Conservation (phyloP, 2,888 invertebrate species). For the Parnassius mnemosyne region DNA sequence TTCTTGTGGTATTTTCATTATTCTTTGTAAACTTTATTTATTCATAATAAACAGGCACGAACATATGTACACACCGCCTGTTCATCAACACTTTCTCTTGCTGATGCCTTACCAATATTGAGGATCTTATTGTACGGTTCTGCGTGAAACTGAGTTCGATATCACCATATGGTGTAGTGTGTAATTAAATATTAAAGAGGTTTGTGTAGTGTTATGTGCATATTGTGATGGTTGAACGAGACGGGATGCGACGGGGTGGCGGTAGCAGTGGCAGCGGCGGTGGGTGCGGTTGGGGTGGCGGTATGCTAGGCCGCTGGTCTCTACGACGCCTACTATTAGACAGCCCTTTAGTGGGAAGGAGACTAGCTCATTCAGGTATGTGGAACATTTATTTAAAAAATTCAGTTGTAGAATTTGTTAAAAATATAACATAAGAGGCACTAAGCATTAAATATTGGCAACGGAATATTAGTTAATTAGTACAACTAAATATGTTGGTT, state of each 20-base stretch:
- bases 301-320: conserved; percentile 82
- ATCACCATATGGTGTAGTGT: conserved; percentile 57
- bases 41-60: conserved; percentile 28
- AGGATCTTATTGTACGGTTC: conserved; percentile 54
- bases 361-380: conserved; percentile 78
- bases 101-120: conserved; percentile 59
- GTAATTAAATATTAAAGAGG: conserved; percentile 41
- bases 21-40: conserved; percentile 60
- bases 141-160: conserved; percentile 41
- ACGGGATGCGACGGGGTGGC: conserved; percentile 64
- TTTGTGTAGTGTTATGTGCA: conserved; percentile 55
- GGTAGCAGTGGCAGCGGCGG: conserved; percentile 45
- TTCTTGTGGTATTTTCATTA: conserved; percentile 46
- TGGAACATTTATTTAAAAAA: conserved; percentile 6
- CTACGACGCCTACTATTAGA: conserved; percentile 85
- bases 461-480: too few species aligned
- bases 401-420: too few species aligned
- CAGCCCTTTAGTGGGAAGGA: conserved; percentile 84
- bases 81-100: conserved; percentile 70
- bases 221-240: conserved; percentile 70
- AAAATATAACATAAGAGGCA: too few species aligned
- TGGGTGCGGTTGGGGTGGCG: conserved; percentile 72
- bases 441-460: too few species aligned
- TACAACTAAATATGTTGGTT: too few species aligned
- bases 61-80: conserved; percentile 45